Conservation (phyloP, 2,888 invertebrate species). For the Hirtodrosophila alboralis region DNA sequence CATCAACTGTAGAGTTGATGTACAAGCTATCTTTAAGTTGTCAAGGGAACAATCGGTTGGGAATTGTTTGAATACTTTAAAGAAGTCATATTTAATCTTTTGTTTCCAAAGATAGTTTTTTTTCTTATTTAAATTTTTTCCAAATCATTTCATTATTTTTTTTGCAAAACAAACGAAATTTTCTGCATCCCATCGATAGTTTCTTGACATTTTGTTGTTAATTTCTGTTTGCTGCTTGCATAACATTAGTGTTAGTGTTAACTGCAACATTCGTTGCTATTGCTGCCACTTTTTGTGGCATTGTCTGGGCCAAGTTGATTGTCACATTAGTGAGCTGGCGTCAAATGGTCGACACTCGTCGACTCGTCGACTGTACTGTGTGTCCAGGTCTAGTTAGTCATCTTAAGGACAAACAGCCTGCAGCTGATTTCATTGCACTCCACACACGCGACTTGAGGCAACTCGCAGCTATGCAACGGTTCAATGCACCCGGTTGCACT, state of each 20-base stretch:
- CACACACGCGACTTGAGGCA: conserved; percentile 24
- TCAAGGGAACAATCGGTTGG: too few relatives aligned
- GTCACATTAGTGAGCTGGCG: conserved; percentile 53
- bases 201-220: too few relatives aligned
- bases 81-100: too few relatives aligned
- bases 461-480: conserved; percentile 25
- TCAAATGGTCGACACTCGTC: conserved; percentile 10
- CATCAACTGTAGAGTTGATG: too few relatives aligned
- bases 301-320: conserved; percentile 57
- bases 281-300: conserved; percentile 14
- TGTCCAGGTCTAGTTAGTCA: conserved; percentile 46
- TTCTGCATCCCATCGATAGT: too few relatives aligned
- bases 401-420: conserved; percentile 52
- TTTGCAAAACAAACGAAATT: too few relatives aligned
- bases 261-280: neutral
- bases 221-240: conserved; percentile 5
- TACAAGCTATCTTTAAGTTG: too few relatives aligned
- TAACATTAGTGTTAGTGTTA: too few relatives aligned
- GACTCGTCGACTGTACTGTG: neutral
- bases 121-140: too few relatives aligned
- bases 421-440: conserved; percentile 40
- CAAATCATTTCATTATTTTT: too few relatives aligned
- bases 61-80: too few relatives aligned
- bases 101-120: too few relatives aligned
- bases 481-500: conserved; percentile 57